Evolutionary conservation across 2,888 invertebrate species (phyloP).

Genomic region (Acheta domesticus): DNA sequence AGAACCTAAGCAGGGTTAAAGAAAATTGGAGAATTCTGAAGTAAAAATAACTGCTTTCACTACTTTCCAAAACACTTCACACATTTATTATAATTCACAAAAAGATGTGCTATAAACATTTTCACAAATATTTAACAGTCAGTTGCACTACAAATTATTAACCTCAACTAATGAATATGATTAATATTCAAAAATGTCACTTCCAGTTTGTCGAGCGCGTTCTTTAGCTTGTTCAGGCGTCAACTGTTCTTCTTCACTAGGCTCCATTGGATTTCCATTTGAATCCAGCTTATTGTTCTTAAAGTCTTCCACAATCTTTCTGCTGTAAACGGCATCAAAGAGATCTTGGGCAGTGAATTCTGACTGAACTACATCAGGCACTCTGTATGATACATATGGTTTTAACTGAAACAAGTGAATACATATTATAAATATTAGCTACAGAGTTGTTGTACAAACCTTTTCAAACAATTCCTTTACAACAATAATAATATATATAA

Average conservation of each 20-base stretch:
- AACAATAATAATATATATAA: too few species aligned
- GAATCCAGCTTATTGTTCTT: slow-evolving; percentile 65
- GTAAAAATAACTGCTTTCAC: too few species aligned
- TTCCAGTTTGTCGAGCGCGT: slow-evolving; percentile 70
- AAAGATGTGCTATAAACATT: too few species aligned
- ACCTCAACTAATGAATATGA: not conserved
- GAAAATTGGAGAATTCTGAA: too few species aligned
- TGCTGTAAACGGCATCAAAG: slow-evolving; percentile 74
- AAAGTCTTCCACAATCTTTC: slow-evolving; percentile 74
- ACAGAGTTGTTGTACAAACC: too few species aligned
- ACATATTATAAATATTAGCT: not conserved
- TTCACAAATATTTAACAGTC: not conserved
- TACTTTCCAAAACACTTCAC: too few species aligned
- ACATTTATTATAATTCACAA: too few species aligned
- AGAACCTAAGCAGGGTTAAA: too few species aligned
- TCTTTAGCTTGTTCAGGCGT: slow-evolving; percentile 68
- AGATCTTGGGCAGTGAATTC: slow-evolving; percentile 81
- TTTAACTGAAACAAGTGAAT: slow-evolving; percentile 59
- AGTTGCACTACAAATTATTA: not conserved
- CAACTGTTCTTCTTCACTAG: slow-evolving; percentile 68
- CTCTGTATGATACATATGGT: slow-evolving; percentile 90
- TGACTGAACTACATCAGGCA: slow-evolving; percentile 68
- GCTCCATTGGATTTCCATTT: slow-evolving; percentile 65
- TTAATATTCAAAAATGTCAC: slow-evolving; percentile 66
- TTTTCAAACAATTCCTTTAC: too few species aligned